A percentile compares a stretch with the other conserved stretches of the same genome.
Conservation (phyloP, 2,113 vertebrate genomes). For the Macrotis lagotis region DNA sequence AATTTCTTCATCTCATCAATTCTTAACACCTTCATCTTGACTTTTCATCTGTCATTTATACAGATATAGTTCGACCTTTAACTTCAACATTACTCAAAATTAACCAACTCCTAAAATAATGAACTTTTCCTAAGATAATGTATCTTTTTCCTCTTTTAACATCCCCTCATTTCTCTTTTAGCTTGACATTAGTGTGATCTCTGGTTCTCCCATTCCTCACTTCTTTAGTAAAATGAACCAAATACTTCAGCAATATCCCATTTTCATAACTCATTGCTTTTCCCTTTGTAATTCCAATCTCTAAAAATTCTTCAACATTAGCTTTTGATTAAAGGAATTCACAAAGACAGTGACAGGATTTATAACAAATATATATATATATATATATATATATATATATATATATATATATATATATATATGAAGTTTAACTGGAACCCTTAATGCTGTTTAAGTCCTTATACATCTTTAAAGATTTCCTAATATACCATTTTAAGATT, state of each 20-base stretch:
- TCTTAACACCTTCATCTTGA: neutral
- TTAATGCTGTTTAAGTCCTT: too few species aligned
- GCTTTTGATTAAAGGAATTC: neutral
- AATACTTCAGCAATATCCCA: neutral
- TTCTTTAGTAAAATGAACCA: neutral
- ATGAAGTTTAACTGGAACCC: too few species aligned
- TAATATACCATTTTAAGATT: too few species aligned
- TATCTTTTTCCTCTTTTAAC: neutral
- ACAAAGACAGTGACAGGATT: neutral
- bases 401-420: too few species aligned
- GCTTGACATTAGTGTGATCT: neutral
- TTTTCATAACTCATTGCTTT: neutral
- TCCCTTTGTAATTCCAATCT: neutral
- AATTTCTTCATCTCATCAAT: neutral
- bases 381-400: neutral
- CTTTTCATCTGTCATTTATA: neutral
- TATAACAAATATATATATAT: neutral
- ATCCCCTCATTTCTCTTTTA: neutral
- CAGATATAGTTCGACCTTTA: neutral
- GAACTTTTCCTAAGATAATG: too few species aligned
- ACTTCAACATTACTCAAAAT: neutral
- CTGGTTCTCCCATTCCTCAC: neutral
- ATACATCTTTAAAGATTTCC: too few species aligned
- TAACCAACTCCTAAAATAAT: neutral
- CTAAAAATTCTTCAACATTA: neutral